Conservation (phyloP, 2,113 vertebrate species). For the Python bivittatus region DNA sequence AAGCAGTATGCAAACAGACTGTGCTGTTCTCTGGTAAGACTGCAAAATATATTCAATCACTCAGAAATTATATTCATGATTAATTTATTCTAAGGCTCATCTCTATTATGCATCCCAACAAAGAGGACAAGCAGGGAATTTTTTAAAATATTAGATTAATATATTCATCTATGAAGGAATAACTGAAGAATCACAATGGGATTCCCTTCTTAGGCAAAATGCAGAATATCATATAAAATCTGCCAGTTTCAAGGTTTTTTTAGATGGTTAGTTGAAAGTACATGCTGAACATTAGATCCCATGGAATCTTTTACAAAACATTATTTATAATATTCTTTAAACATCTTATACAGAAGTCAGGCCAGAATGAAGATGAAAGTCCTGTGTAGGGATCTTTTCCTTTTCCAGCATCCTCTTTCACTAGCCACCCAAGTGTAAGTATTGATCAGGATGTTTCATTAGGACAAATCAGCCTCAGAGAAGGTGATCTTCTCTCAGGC, state of each 20-base stretch:
- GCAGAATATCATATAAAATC: background rate
- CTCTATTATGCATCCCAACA: conserved; percentile 3
- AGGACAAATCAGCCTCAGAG: background rate
- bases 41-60: background rate
- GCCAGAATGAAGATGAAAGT: background rate
- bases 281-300: background rate
- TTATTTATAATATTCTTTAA: background rate
- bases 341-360: background rate
- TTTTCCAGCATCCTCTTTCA: background rate
- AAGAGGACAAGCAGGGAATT: conserved; percentile 4
- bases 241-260: conserved; percentile 1
- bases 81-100: conserved; percentile 29
- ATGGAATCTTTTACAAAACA: background rate
- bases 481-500: background rate
- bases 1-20: background rate
- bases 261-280: conserved; percentile 14
- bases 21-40: conserved; percentile 23
- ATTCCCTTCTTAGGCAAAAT: background rate
- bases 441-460: background rate
- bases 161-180: background rate
- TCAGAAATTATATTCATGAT: conserved; percentile 28
- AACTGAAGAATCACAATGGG: background rate
- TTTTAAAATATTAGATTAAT: conserved; percentile 40
- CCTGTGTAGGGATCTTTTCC: background rate
- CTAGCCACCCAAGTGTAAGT: background rate